A percentile compares a stretch with the other conserved stretches of the same genome.
Evolutionary conservation across 2,888 invertebrate species (phyloP).

Genomic region (Harmothoe impar): DNA sequence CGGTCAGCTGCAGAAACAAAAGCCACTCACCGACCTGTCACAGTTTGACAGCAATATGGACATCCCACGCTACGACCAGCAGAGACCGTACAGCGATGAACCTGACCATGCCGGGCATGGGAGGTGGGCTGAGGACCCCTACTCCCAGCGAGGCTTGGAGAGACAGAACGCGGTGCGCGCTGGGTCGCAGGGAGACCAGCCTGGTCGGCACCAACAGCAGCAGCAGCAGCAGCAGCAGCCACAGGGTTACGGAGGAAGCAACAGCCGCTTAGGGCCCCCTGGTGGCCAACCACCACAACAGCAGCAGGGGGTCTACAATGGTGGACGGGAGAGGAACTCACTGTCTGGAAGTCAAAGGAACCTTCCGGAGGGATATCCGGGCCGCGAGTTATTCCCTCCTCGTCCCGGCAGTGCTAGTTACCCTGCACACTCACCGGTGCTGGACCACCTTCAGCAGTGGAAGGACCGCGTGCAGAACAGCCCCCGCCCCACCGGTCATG

Average conservation of each 20-base stretch:
- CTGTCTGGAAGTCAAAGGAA: not conserved
- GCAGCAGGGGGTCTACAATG: not conserved
- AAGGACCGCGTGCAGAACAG: conserved; percentile 58
- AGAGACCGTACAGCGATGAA: not conserved
- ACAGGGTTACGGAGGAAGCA: not conserved
- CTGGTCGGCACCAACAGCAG: not conserved
- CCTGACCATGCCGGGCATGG: not conserved
- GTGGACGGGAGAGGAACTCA: not conserved
- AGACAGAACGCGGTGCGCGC: not conserved
- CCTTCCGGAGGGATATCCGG: not conserved
- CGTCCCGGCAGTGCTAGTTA: not conserved
- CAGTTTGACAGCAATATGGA: conserved; percentile 45
- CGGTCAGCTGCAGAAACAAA: conserved; percentile 56
- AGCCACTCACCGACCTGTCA: conserved; percentile 33
- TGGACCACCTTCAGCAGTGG: conserved; percentile 46
- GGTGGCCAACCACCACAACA: not conserved
- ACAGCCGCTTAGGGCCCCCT: not conserved
- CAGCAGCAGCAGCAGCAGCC: not conserved
- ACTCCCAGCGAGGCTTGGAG: not conserved
- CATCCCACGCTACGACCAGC: not conserved
- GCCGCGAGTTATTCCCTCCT: not conserved
- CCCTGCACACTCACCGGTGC: not conserved
- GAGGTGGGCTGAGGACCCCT: not conserved
- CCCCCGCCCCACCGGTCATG: conserved; percentile 29
- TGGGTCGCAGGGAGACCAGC: not conserved